These are phyloP conservation scores for Aythya baeri DNA, from an alignment of 2,113 vertebrate genomes.

Conservation along the genomic window DNA sequence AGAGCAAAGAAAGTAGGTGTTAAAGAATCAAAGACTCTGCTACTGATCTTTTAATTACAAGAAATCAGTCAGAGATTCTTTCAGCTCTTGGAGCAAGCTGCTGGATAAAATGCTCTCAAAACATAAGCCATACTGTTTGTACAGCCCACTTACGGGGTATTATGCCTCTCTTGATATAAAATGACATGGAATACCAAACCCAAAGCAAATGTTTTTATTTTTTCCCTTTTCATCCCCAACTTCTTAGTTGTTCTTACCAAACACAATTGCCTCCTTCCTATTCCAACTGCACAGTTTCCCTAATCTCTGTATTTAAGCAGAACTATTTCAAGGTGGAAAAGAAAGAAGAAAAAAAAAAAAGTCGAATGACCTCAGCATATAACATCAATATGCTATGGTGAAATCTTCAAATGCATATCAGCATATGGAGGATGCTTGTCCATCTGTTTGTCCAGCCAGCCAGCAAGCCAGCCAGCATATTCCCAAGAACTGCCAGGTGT, in stretches of 20 bases:
- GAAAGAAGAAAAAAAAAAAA: not conserved
- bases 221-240: not conserved
- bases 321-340: not conserved
- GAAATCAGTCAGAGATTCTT: slow-evolving; percentile 26
- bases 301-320: not conserved
- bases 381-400: not conserved
- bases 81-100: slow-evolving; percentile 11
- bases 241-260: not conserved
- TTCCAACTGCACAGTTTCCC: not conserved
- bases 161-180: not conserved
- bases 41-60: slow-evolving; percentile 53
- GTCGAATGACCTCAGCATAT: not conserved
- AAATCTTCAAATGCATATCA: not conserved
- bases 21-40: slow-evolving; percentile 38
- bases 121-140: not conserved
- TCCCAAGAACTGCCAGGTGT: fast-evolving
- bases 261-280: not conserved
- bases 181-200: not conserved
- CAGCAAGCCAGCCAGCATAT: too few relatives aligned
- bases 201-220: not conserved
- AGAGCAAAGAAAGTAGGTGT: slow-evolving; percentile 47
- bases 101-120: slow-evolving; percentile 36
- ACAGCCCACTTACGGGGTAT: not conserved
- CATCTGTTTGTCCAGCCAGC: not conserved
- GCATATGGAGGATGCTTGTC: not conserved